A percentile compares a stretch with the other conserved stretches of the same genome.
Conservation (phyloP, 2,888 invertebrate species). For the Ectropis crepuscularia region DNA sequence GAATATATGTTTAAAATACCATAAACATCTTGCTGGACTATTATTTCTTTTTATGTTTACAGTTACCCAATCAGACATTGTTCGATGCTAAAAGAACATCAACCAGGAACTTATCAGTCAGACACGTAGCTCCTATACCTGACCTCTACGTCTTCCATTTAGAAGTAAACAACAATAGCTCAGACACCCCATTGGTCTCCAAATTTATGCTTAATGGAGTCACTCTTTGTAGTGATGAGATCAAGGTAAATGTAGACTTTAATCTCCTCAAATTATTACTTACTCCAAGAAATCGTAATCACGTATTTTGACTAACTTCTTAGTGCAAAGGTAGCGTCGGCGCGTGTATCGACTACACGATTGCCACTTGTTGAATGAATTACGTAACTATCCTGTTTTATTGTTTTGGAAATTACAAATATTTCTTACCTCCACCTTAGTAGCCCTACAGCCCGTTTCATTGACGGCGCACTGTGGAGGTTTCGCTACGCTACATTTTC, state of each 20-base stretch:
- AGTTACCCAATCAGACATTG: constrained; percentile 37
- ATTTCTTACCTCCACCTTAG: too few relatives aligned
- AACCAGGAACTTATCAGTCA: constrained; percentile 54
- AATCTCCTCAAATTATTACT: too few relatives aligned
- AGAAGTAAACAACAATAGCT: constrained; percentile 45
- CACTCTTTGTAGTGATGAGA: constrained; percentile 62
- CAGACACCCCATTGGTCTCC: constrained; percentile 56
- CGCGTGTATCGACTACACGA: too few relatives aligned
- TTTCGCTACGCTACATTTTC: too few relatives aligned
- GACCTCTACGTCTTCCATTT: constrained; percentile 60
- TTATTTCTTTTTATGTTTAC: constrained; percentile 1
- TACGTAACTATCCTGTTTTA: too few relatives aligned
- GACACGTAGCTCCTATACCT: constrained; percentile 51
- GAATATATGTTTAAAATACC: not conserved
- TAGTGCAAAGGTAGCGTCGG: too few relatives aligned
- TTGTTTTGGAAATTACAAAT: too few relatives aligned
- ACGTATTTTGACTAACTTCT: too few relatives aligned
- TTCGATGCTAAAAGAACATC: constrained; percentile 49
- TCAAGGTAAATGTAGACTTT: constrained; percentile 57
- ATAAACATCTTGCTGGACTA: not conserved
- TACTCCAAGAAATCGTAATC: too few relatives aligned
- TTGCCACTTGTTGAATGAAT: too few relatives aligned
- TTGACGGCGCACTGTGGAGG: too few relatives aligned
- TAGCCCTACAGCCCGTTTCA: too few relatives aligned
- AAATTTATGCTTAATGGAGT: constrained; percentile 63